Conservation (phyloP, 2,113 vertebrate species). For the Pachypanchax playfairii region DNA sequence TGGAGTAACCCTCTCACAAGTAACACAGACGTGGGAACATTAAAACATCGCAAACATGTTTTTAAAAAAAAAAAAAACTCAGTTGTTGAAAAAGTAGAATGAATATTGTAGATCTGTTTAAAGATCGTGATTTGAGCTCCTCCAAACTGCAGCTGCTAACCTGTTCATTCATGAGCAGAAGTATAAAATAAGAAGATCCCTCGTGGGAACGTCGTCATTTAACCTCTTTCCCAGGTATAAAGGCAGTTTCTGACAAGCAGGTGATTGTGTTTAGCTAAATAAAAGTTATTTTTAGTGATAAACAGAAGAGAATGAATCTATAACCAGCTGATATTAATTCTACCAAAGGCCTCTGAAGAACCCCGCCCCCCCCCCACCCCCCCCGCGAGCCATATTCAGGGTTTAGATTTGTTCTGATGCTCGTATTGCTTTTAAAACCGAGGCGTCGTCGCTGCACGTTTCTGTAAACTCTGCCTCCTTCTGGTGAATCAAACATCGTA, state of each 20-base stretch:
- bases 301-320: conserved; percentile 18
- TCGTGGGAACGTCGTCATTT: conserved; percentile 20
- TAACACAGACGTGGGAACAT: conserved; percentile 67
- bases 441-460: background rate
- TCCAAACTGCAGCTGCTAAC: conserved; percentile 42
- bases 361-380: conserved; percentile 18
- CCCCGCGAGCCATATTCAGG: conserved; percentile 29
- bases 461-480: background rate
- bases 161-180: conserved; percentile 34
- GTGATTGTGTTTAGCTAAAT: conserved; percentile 32
- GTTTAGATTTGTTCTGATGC: conserved; percentile 44
- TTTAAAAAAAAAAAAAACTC: conserved; percentile 42
- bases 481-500: too few relatives aligned
- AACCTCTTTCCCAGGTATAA: conserved; percentile 27
- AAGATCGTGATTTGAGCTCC: conserved; percentile 59
- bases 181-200: conserved; percentile 25
- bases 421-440: conserved; percentile 63
- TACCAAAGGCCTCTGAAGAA: conserved; percentile 57
- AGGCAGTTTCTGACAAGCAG: conserved; percentile 54
- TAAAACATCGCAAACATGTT: conserved; percentile 68
- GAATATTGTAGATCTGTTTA: conserved; percentile 64
- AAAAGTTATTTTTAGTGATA: conserved; percentile 24
- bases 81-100: conserved; percentile 51
- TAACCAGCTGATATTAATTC: conserved; percentile 52
- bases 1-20: conserved; percentile 71